Base-by-base conservation (phyloP, 2,797 vertebrate species). In the Cyclopterus lumpus region DNA sequence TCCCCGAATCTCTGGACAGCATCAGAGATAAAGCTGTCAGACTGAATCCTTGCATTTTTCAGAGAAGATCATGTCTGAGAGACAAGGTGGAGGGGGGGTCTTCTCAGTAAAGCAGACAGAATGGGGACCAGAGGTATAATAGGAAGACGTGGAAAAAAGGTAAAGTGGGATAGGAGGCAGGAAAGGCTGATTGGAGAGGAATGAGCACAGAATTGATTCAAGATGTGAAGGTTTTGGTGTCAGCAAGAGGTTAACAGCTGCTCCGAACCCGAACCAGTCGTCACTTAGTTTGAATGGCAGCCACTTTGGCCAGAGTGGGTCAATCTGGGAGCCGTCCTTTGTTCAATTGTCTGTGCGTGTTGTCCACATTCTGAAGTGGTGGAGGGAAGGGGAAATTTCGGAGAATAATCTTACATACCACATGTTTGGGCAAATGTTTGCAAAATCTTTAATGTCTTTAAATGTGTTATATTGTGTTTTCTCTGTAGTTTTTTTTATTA, bases 231-330 rank as follows among this genome's bases (percentile, higher is more conserved):
- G 59, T 62, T 70, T 62, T 38, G 26, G 53, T 74, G 79, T 74
- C 51, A 73, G 64, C 34, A 18, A 71, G 66, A 86, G 87, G 87
- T 85, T 85, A 87, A 82, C 65, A 75, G 77, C 70, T 73, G 74
- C 62, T 86, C 63, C 75, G 36, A 82, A 72, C 83, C 68, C 54
- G 40, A 53, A 68, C 38, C 15, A 1, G 44, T 57, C 22, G 3
- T 63, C 16, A 6, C 20, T 59, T 8, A 60, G 38, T 71, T 77
- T 73, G 73, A 67, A 65, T 44, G 15, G 44, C 22, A 79, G 32
- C 40, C 71, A 73, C n/a, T 69, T 72, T 53, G 64, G 49, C 64
- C 10, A 9, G 24, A 72, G 7, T 16, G 18, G 8, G 8, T 80
- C 16, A 22, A 28, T 53, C 24, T 61, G 42, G 68, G 48, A 80